Evolutionary conservation across 2,113 vertebrate species (phyloP).

Genomic region (Labeo catla): DNA sequence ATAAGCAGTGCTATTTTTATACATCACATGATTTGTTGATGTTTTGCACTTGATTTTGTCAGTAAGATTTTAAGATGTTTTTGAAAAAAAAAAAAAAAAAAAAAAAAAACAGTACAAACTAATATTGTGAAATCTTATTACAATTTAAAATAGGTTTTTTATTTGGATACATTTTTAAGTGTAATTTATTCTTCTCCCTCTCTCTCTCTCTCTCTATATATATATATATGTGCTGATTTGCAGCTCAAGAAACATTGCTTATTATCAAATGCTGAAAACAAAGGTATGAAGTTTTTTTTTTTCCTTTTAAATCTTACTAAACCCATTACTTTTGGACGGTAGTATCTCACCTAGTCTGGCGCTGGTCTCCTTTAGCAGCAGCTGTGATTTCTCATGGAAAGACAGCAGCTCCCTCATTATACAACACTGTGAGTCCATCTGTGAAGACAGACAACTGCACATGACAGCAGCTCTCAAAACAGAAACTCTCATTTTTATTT

Average conservation of each 20-base stretch:
- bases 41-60: neutral
- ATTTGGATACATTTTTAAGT: neutral
- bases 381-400: slow-evolving; percentile 69
- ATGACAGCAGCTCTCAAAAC: neutral
- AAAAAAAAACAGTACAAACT: neutral
- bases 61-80: neutral
- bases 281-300: neutral
- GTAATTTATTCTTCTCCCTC: too few species aligned
- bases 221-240: neutral
- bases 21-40: neutral
- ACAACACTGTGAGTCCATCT: slow-evolving; percentile 77
- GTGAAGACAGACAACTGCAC: slow-evolving; percentile 10
- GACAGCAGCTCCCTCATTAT: slow-evolving; percentile 69
- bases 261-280: neutral
- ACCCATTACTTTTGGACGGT: neutral
- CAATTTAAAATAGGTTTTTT: neutral
- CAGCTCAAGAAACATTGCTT: neutral
- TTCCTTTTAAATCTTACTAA: neutral
- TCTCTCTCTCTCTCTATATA: too few species aligned
- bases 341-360: slow-evolving; percentile 68
- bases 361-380: slow-evolving; percentile 75
- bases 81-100: neutral
- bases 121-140: neutral
- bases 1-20: neutral
- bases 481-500: neutral